These are phyloP conservation scores for Petroica traversi DNA, from an alignment of 2,113 vertebrate species.

Conservation along the genomic window DNA sequence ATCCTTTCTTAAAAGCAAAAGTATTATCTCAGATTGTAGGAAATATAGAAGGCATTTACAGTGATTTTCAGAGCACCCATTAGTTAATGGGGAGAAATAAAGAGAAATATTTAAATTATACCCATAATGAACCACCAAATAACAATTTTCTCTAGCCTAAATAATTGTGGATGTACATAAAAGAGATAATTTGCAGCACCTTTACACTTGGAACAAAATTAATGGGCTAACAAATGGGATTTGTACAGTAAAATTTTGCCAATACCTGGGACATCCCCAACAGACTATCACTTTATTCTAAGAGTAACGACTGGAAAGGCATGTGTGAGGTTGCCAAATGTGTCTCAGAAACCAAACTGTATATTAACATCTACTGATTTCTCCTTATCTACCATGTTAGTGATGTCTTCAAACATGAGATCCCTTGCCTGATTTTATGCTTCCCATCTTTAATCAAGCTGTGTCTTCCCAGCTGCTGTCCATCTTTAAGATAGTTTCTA, in stretches of 20 bases:
- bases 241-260: background rate
- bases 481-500: conserved; percentile 10
- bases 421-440: conserved; percentile 30
- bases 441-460: conserved; percentile 59
- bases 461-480: conserved; percentile 43
- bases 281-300: background rate
- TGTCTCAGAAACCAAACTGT: background rate
- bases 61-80: background rate
- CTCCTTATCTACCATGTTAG: conserved; percentile 49
- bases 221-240: background rate
- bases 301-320: background rate
- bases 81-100: background rate
- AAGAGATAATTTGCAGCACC: background rate
- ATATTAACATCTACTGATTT: conserved; percentile 51
- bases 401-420: conserved; percentile 38
- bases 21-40: background rate
- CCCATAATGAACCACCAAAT: background rate
- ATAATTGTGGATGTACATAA: background rate
- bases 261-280: background rate
- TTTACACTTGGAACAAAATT: background rate
- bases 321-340: background rate
- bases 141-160: background rate
- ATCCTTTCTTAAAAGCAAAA: background rate
- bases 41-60: background rate
- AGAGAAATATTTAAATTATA: background rate